Evolutionary conservation across 1,140 invertebrate genomes (phyloP), one percentile per base, ranked within the genome.

Genomic region (Andricus grossulariae): DNA sequence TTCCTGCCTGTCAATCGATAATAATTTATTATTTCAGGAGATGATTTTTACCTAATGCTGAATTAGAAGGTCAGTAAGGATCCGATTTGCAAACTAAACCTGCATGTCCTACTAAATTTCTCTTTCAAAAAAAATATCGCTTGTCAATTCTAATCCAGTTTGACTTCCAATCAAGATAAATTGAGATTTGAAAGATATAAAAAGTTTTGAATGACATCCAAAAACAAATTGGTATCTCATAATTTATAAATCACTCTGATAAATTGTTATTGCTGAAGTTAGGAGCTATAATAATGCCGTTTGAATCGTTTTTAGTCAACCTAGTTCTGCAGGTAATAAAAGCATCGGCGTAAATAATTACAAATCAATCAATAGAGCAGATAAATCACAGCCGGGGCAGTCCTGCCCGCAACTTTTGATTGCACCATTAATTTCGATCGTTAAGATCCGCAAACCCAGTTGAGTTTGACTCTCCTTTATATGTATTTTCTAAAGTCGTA

Each of bases 261-360:
- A 60, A 60, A 60, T 60, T 11, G 13, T 32, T 60, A 13, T 16
- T 39, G 57, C 11, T 32, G 11, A 60, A 21, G 57, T 60, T 25
- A 32, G 21, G 21, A 25, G 21, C 12, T 60, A 32, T 32, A 25
- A 60, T 21, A 60, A 60, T 60, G 57, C 21, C 2, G 21, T 60
- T 60, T 60, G 21, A 21, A 25, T 60, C 57, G 57, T 60, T 60
- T 60, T 32, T 6, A 32, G 57, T 60, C 57, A 60, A 60, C 21
- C 57, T 39, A 60, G 32, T 60, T 60, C 57, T 13, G 32, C 21
- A 7, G 57, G 25, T 32, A 60, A 21, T 60, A 60, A 60, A 60
- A 60, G 57, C 57, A 60, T 60, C 57, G 57, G 21, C 21, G 25
- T 60, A 60, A 60, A 60, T 60, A 60, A 60, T 60, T 60, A 60